Base-by-base conservation (phyloP, 2,113 vertebrate genomes). In the Neogobius melanostomus region DNA sequence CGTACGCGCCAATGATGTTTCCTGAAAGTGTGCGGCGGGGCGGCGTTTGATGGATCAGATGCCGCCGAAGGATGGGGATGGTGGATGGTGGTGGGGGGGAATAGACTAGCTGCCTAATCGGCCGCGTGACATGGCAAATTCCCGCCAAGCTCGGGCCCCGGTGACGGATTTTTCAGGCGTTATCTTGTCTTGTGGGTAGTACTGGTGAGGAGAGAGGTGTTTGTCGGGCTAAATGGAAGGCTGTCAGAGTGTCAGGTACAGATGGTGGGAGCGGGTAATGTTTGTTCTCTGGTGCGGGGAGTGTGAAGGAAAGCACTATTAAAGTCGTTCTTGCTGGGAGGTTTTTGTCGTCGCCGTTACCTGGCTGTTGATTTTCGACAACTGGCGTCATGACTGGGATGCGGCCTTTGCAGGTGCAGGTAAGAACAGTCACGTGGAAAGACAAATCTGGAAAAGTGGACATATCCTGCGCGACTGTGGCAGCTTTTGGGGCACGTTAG, bases 1-100 rank as follows among this genome's bases (percentile, higher is more conserved):
- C 95, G 95, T 91, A 93, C 94, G 93, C 93, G 92, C 93, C 93
- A 94, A 95, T 95, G 95, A 96, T 95, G 91, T 93, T 91, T 93
- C 92, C 92, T 93, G 94, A 95, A 56, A 64, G 89, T 85, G 91
- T 90, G 91, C 83, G 2, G 80, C 85, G 90, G 91, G 91, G 76
- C 51, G 45, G 21, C 11, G 21, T 64, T 66, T 87, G 89, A 89
- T 86, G 84, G 84, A 88, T 87, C 83, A 47, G 76, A 82, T 76
- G 77, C 56, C 63, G 69, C 75, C 76, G 74, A 36, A 85, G 91
- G 94, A 93, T 86, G 91, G 85, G 82, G 28, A 36, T 36, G 28
- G 28, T 79, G 75, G 21, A 2, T 1, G 21, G 21, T 1, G 21
- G 21, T 1, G 21, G 21, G 52, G 49, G 1, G 71, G 96, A 93